Conservation (phyloP, 2,113 vertebrate species). For the Stegastes partitus region DNA sequence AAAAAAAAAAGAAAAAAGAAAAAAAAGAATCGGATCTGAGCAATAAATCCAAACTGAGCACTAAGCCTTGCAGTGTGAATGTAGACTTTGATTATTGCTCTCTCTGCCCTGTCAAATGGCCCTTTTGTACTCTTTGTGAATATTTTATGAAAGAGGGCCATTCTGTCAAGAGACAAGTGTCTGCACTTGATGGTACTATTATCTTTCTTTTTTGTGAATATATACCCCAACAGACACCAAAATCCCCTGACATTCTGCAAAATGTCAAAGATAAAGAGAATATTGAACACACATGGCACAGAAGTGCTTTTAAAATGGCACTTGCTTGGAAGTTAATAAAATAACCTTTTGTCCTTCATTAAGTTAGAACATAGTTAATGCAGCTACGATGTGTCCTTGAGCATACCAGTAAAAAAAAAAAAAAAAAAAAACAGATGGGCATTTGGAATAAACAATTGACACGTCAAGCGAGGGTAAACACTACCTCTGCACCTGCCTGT, state of each 20-base stretch:
- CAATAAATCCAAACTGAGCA: not conserved
- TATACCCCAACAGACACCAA: constrained; percentile 11
- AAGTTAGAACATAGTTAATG: not conserved
- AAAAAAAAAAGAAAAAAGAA: too few relatives aligned
- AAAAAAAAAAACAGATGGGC: not conserved
- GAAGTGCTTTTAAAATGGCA: not conserved
- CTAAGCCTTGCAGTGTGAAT: not conserved
- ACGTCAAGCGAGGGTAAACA: constrained; percentile 19
- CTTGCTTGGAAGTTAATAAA: not conserved
- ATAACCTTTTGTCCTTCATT: not conserved
- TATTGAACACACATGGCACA: not conserved
- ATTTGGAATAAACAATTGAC: constrained; percentile 33
- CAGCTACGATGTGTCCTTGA: not conserved
- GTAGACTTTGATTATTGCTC: constrained; percentile 27
- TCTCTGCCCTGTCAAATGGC: constrained; percentile 38
- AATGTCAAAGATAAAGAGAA: constrained; percentile 35
- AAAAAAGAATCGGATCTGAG: too few relatives aligned
- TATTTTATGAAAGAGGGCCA: constrained; percentile 49
- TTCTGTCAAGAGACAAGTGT: constrained; percentile 44
- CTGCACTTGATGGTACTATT: constrained; percentile 4
- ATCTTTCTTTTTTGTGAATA: constrained; percentile 26
- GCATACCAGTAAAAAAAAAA: not conserved
- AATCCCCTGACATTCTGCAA: constrained; percentile 6
- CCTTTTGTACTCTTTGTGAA: constrained; percentile 55
- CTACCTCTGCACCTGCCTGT: constrained; percentile 30